phyloP scores from a whole-genome alignment of 2,113 vertebrate species.

The Callipepla squamata region DNA sequence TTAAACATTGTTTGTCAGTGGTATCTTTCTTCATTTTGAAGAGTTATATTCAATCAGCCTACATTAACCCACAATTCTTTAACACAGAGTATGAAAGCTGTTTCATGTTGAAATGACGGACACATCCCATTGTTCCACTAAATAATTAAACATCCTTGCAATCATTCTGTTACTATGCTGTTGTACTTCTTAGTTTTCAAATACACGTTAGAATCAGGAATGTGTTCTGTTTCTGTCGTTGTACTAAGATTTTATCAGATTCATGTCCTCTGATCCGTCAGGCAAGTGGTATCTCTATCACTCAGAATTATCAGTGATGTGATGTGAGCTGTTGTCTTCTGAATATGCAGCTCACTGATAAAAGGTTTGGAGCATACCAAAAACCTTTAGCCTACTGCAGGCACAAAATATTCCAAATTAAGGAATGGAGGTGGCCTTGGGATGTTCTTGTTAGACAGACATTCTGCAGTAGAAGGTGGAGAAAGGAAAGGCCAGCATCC shows the following conservation, averaged over 20 bases:
- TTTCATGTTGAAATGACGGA: conserved; percentile 36
- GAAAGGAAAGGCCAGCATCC: background rate
- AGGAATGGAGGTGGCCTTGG: background rate
- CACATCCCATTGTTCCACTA: background rate
- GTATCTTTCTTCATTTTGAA: conserved; percentile 20
- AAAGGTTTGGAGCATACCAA: background rate
- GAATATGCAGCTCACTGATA: background rate
- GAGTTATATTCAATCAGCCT: background rate
- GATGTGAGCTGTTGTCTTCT: background rate
- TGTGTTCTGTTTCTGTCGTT: background rate
- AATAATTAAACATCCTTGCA: conserved; percentile 24
- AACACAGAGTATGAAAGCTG: background rate
- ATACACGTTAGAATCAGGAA: background rate
- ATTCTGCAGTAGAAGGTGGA: background rate
- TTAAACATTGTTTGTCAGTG: background rate
- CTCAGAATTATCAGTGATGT: background rate
- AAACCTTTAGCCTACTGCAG: background rate
- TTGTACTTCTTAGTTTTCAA: background rate
- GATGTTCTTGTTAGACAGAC: background rate
- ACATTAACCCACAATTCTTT: background rate
- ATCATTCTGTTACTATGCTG: background rate
- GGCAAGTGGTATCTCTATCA: background rate
- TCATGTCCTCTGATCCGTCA: conserved; percentile 20
- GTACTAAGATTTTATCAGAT: background rate
- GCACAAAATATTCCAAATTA: background rate